These are phyloP conservation scores for Carollia perspicillata DNA, from an alignment of 2,113 vertebrate species.

Conservation along the genomic window DNA sequence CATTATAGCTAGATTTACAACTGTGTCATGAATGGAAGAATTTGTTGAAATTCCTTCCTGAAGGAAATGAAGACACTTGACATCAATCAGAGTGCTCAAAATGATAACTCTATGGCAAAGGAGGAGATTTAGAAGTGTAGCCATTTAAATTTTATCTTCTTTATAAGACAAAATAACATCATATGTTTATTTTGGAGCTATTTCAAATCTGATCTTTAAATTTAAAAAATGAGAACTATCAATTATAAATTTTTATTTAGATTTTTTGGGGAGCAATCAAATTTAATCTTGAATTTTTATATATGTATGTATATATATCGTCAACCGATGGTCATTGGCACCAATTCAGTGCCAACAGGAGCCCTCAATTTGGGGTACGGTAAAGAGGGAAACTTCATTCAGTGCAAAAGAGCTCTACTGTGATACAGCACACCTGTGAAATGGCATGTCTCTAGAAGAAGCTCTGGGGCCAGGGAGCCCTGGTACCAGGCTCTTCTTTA, in stretches of 20 bases:
- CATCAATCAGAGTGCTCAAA: neutral
- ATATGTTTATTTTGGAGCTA: constrained; percentile 8
- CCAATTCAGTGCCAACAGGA: neutral
- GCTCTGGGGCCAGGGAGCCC: neutral
- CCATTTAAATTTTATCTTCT: neutral
- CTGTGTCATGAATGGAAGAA: neutral
- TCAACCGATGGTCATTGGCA: neutral
- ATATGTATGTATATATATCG: neutral
- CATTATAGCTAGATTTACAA: neutral
- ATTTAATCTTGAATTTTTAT: neutral
- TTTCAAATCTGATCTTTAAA: constrained; percentile 9
- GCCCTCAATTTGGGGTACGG: neutral
- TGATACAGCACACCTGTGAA: neutral
- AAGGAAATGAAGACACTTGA: neutral
- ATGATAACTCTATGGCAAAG: neutral
- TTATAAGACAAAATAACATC: neutral
- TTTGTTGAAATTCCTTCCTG: neutral
- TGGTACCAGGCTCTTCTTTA: neutral
- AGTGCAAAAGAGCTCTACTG: neutral
- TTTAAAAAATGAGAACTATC: neutral
- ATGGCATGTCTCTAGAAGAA: neutral
- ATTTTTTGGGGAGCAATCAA: neutral
- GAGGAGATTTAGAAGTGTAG: neutral
- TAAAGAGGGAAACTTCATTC: neutral
- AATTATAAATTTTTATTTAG: neutral